Evolutionary conservation across 2,113 vertebrate genomes (phyloP).

Genomic region (Clarias batrachus): DNA sequence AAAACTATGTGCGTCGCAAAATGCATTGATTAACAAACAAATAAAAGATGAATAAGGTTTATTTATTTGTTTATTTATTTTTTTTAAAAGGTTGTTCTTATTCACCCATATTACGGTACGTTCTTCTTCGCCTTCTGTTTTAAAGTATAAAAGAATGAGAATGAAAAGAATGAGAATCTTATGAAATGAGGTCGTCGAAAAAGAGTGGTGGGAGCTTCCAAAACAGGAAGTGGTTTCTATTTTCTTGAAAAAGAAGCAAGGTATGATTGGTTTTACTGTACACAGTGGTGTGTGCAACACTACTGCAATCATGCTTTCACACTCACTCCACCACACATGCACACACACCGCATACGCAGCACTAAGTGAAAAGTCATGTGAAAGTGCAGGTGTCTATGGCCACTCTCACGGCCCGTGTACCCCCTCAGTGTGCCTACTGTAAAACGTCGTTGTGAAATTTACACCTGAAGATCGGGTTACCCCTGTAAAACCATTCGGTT

Average conservation of each 20-base stretch:
- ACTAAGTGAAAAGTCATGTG: background rate
- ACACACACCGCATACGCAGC: background rate
- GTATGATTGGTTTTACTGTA: slow-evolving; percentile 48
- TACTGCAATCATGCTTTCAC: slow-evolving; percentile 13
- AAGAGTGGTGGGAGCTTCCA: slow-evolving; percentile 29
- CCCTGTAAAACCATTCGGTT: slow-evolving; percentile 8
- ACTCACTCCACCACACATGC: background rate
- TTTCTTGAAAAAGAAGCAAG: slow-evolving; percentile 46
- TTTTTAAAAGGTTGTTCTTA: background rate
- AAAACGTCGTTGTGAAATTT: slow-evolving; percentile 9
- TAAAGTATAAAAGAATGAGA: slow-evolving; percentile 10
- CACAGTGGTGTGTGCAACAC: background rate
- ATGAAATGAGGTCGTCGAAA: slow-evolving; percentile 45
- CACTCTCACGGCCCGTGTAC: background rate
- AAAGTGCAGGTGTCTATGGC: background rate
- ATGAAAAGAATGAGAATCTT: slow-evolving; percentile 27
- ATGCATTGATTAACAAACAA: background rate
- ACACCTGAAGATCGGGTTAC: slow-evolving; percentile 25
- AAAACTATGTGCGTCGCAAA: background rate
- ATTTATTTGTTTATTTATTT: too few relatives aligned
- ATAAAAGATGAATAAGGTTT: background rate
- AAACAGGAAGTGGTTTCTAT: slow-evolving; percentile 59
- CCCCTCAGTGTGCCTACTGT: background rate
- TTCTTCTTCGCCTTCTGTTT: slow-evolving; percentile 34
- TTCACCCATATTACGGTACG: slow-evolving; percentile 28